Conservation (phyloP, 2,113 vertebrate genomes). For the Hepsetus odoe region DNA sequence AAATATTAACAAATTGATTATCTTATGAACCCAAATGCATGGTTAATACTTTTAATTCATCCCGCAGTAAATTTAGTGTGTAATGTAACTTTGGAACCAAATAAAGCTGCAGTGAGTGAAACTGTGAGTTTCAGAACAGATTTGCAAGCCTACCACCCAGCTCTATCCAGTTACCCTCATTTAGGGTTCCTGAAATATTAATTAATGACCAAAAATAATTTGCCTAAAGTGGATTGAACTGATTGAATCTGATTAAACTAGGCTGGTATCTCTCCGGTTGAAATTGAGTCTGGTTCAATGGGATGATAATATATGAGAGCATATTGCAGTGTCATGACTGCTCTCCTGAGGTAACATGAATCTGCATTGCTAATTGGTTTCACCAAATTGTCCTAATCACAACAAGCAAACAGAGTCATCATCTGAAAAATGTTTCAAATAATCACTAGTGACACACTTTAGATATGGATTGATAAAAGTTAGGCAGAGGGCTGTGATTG, state of each 20-base stretch:
- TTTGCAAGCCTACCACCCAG: neutral
- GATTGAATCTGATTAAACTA: neutral
- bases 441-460: neutral
- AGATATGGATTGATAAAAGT: neutral
- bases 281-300: neutral
- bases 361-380: constrained; percentile 14
- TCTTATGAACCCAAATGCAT: neutral
- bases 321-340: constrained; percentile 16
- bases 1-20: neutral
- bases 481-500: neutral
- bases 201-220: constrained; percentile 1
- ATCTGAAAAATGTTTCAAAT: neutral
- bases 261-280: neutral
- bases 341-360: constrained; percentile 4
- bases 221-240: neutral
- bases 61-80: too few species aligned
- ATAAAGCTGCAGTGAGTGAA: too few species aligned
- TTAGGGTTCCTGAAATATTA: constrained; percentile 10
- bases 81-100: too few species aligned
- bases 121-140: too few species aligned
- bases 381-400: constrained; percentile 6
- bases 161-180: constrained; percentile 12
- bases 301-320: neutral
- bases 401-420: neutral
- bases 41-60: constrained; percentile 18